Conservation (phyloP, 2,888 invertebrate genomes). For the Zelleria hepariella region DNA sequence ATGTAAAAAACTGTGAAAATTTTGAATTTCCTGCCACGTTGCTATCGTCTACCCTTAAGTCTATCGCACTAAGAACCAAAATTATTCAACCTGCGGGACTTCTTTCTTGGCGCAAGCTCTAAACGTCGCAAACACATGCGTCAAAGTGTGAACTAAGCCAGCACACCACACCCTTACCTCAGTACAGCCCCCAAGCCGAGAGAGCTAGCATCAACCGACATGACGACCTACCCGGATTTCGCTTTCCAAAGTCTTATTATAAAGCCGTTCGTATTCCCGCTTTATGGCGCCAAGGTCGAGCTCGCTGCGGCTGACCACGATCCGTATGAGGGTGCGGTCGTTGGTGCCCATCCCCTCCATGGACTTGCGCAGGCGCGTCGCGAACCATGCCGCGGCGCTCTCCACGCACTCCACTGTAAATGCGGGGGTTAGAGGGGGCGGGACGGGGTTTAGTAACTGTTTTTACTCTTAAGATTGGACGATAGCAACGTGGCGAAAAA, state of each 20-base stretch:
- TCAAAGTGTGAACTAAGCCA: no score
- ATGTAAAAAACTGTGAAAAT: no score
- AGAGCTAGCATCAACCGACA: no score
- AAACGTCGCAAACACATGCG: no score
- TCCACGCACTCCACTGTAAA: conserved; percentile 78
- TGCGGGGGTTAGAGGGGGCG: not conserved
- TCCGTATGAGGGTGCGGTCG: conserved; percentile 78
- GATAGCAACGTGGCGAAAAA: no score
- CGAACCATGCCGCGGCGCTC: conserved; percentile 78
- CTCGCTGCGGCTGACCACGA: conserved; percentile 79
- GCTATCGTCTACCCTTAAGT: no score
- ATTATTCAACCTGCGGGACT: no score
- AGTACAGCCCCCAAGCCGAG: not conserved
- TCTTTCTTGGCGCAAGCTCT: no score
- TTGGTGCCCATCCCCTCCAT: conserved; percentile 82
- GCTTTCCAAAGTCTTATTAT: conserved; percentile 77
- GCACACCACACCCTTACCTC: no score
- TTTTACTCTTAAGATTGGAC: no score
- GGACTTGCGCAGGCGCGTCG: conserved; percentile 74
- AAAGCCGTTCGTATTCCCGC: conserved; percentile 77
- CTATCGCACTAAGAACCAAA: no score
- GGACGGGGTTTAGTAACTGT: not conserved
- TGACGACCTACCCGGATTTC: conserved; percentile 73
- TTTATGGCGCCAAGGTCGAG: conserved; percentile 80
- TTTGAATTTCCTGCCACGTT: no score